These are phyloP conservation scores for Pseudococcus longispinus DNA, from an alignment of 2,888 invertebrate genomes.

Conservation along the genomic window DNA sequence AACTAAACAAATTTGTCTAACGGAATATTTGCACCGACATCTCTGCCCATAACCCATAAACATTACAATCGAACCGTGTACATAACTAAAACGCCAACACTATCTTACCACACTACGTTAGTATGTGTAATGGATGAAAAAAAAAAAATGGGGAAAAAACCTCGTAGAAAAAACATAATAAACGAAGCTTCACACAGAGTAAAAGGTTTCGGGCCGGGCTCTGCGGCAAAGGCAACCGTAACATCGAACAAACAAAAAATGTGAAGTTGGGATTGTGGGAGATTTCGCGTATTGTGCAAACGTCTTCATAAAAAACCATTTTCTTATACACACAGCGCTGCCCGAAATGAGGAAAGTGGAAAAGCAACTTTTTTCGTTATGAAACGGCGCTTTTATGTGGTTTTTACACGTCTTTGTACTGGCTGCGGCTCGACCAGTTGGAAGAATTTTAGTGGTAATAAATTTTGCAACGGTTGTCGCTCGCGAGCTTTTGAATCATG, in stretches of 20 bases:
- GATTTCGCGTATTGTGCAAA: conserved; percentile 39
- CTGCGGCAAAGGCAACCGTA: background rate
- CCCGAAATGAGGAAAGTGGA: conserved; percentile 23
- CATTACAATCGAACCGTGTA: background rate
- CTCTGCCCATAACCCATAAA: background rate
- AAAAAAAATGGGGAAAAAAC: background rate
- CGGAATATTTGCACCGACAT: background rate
- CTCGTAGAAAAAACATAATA: conserved; percentile 5
- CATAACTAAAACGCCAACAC: background rate
- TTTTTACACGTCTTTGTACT: conserved; percentile 37
- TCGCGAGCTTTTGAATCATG: conserved; percentile 29
- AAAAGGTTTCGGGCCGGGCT: background rate
- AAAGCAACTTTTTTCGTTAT: conserved; percentile 39
- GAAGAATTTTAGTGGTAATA: conserved; percentile 41
- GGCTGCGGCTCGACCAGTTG: conserved; percentile 33
- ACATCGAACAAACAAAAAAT: conserved; percentile 27
- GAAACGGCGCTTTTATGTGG: conserved; percentile 35
- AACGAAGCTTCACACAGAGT: background rate
- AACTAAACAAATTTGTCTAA: background rate
- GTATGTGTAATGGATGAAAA: background rate
- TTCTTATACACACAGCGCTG: background rate
- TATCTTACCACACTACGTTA: background rate
- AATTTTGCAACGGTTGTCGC: conserved; percentile 35
- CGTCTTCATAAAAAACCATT: conserved; percentile 32
- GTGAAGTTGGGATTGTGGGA: conserved; percentile 14